A percentile compares a stretch with the other conserved stretches of the same genome.
phyloP scores from a whole-genome alignment of 2,888 invertebrate species.

The Morpho helenor region DNA sequence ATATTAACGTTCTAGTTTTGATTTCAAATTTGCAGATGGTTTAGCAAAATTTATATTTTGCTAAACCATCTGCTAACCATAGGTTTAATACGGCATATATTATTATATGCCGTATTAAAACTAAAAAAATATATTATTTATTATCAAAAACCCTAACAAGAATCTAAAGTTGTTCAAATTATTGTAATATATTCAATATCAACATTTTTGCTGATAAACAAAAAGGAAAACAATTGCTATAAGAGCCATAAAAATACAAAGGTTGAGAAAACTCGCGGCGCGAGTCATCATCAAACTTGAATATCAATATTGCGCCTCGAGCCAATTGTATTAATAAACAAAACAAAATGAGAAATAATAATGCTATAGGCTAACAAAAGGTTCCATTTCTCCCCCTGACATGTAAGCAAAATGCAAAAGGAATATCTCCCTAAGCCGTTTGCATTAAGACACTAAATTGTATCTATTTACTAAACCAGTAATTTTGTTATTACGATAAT shows the following conservation, averaged over 20 bases:
- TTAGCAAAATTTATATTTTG: too few species aligned
- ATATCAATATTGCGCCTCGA: conserved; percentile 79
- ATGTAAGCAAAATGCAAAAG: conserved; percentile 53
- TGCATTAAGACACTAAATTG: conserved; percentile 65
- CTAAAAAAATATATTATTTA: not conserved
- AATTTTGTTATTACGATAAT: conserved; percentile 79
- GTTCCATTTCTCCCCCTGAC: conserved; percentile 77
- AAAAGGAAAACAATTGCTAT: conserved; percentile 59
- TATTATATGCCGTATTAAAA: too few species aligned
- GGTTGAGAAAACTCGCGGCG: conserved; percentile 61
- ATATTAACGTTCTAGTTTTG: too few species aligned
- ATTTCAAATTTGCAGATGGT: too few species aligned
- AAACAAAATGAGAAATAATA: conserved; percentile 80
- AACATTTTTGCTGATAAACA: conserved; percentile 45
- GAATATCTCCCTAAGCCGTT: conserved; percentile 55
- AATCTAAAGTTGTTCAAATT: conserved; percentile 19
- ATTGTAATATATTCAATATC: conserved; percentile 31
- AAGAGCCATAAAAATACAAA: conserved; percentile 70
- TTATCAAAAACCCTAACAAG: conserved; percentile 3
- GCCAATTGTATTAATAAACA: conserved; percentile 80
- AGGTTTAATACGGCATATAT: too few species aligned
- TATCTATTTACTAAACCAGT: conserved; percentile 60
- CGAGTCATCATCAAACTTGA: conserved; percentile 78
- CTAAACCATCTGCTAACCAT: too few species aligned
- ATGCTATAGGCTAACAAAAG: conserved; percentile 79